Evolutionary conservation across 37 sponge, comb jelly and placozoan genomes (phyloP), one percentile per base, ranked within the genome.

Genomic region (Agelas oroides): DNA sequence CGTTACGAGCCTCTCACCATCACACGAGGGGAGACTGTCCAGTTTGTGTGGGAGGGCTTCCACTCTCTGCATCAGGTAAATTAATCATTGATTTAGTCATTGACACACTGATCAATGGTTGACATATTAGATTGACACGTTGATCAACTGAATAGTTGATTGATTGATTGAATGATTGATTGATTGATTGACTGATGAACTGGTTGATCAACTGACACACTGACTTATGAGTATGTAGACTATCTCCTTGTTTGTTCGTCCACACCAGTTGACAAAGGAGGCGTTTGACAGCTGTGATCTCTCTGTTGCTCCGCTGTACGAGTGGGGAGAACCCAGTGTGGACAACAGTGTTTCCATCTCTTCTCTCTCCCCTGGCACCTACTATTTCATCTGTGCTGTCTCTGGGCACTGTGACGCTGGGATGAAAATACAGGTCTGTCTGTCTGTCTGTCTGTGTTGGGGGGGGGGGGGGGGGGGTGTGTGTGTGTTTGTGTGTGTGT

Each of bases 371-470:
- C 91, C 91, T 0, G 94, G 94, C 0, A 56, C 61, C 34, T 90
- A 94, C 87, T 94, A 90, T 80, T 94, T 83, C 81, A 33, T 86
- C 41, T 94, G 94, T 71, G 39, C 78, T 28, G 84, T 94, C 16
- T 69, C 91, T 68, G 94, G 94, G 0, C 94, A 94, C 67, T 94
- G 94, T 65, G 83, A 77, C 37, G 87, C 91, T 37, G 94, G 92
- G 30, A 95, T 95, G 96, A 95, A 95, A 77, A 62, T 95, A 16
- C 36, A 62, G 36, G 84, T 46, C 8, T 46, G 46, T 46, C 8
- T 46, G 46, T 46, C 8, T 46, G 46, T 46, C 6, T 46, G 8
- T 46, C 8, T 46, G 46, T 46, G 46, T 46, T n/a, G n/a, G n/a
- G n/a, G n/a, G n/a, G n/a, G n/a, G n/a, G n/a, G n/a, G n/a, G n/a